Evolutionary conservation across 2,797 vertebrate species (phyloP).

Genomic region (Diceros bicornis): DNA sequence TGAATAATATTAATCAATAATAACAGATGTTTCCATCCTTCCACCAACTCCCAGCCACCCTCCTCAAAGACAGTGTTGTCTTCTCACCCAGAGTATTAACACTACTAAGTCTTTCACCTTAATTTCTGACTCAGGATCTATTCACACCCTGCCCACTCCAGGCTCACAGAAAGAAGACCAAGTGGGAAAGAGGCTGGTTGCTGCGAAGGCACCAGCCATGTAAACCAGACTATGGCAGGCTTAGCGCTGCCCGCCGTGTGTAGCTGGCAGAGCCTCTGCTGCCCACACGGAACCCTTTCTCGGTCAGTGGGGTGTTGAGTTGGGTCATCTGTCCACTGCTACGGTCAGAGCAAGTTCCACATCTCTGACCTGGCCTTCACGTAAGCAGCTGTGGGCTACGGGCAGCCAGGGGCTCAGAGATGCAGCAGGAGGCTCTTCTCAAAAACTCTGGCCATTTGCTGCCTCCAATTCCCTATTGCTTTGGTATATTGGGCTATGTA

Average conservation of each 20-base stretch:
- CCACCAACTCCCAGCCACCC: neutral
- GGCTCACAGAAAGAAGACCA: conserved; percentile 66
- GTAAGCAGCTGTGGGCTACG: neutral
- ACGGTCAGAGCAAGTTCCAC: neutral
- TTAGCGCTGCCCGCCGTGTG: rapidly evolving
- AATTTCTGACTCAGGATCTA: conserved; percentile 78
- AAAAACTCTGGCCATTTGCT: conserved; percentile 57
- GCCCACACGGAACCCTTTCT: neutral
- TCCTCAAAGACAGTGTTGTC: conserved; percentile 54
- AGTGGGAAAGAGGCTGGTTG: neutral
- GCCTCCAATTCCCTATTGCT: conserved; percentile 79
- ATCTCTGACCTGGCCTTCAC: neutral
- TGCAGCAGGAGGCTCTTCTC: conserved; percentile 58
- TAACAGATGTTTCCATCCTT: neutral
- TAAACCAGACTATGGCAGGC: neutral
- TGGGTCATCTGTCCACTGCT: conserved; percentile 15
- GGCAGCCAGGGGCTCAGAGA: conserved; percentile 33
- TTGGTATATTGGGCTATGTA: conserved; percentile 76
- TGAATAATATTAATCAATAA: neutral
- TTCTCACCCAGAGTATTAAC: conserved; percentile 67
- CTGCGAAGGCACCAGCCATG: neutral
- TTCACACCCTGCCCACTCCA: conserved; percentile 31
- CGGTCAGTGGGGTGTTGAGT: neutral
- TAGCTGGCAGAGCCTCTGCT: neutral
- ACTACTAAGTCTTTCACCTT: conserved; percentile 79